Percentiles rank a stretch among this genome's conserved stretches.
phyloP scores from a whole-genome alignment of 2,113 vertebrate genomes.

The Tupaia tana region DNA sequence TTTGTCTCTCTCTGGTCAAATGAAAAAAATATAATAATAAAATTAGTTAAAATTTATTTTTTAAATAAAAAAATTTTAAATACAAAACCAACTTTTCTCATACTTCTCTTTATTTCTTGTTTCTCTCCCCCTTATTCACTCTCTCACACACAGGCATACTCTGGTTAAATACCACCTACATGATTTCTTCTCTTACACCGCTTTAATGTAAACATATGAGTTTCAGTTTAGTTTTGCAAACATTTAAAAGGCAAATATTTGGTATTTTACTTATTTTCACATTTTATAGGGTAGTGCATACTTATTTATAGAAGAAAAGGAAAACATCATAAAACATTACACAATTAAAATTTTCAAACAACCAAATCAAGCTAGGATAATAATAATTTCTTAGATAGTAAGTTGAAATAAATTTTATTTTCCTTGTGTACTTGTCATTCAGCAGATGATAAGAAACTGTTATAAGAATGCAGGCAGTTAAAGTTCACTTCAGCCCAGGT shows the following conservation, averaged over 20 bases:
- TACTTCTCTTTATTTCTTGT: neutral
- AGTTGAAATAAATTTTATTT: slow-evolving; percentile 52
- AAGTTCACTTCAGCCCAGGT: neutral
- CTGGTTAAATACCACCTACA: slow-evolving; percentile 29
- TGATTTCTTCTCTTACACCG: slow-evolving; percentile 21
- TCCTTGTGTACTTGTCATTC: slow-evolving; percentile 7
- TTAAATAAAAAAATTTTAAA: neutral
- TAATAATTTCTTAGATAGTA: slow-evolving; percentile 45
- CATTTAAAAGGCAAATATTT: slow-evolving; percentile 45
- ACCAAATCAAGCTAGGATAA: slow-evolving; percentile 32
- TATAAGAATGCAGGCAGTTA: neutral
- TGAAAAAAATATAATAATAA: too few species aligned
- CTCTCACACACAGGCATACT: neutral
- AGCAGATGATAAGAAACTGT: slow-evolving; percentile 31
- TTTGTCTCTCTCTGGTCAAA: too few species aligned
- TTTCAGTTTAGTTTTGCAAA: slow-evolving; percentile 46
- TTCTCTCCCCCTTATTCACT: neutral
- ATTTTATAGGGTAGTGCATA: neutral
- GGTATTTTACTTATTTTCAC: slow-evolving; percentile 57
- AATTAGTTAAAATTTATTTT: too few species aligned
- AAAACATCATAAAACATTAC: slow-evolving; percentile 40
- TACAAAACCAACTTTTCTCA: neutral
- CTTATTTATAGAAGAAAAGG: neutral
- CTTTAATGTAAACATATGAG: slow-evolving; percentile 42
- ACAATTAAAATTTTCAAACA: slow-evolving; percentile 40